These are phyloP conservation scores for Bimastos eiseni DNA, from an alignment of 2,888 invertebrate species.

Conservation along the genomic window DNA sequence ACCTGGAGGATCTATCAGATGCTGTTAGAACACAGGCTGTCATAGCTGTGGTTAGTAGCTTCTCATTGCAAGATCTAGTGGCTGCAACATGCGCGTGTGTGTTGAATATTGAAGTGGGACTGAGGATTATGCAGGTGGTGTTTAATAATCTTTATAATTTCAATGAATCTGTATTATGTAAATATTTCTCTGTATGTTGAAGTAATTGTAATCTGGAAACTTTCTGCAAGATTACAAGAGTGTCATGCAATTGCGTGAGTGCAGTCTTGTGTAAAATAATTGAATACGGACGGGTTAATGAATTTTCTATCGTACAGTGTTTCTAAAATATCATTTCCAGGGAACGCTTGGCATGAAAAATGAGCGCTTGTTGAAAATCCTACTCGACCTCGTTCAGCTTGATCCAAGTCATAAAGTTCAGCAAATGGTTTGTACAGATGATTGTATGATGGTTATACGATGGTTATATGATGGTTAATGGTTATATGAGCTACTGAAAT, in stretches of 20 bases:
- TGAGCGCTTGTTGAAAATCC: background rate
- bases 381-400: slow-evolving; percentile 7
- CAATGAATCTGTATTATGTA: background rate
- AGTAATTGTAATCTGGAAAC: background rate
- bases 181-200: background rate
- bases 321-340: background rate
- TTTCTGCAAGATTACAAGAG: background rate
- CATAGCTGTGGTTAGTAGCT: background rate
- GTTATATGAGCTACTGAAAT: too few species aligned
- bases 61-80: background rate
- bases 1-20: background rate
- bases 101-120: background rate
- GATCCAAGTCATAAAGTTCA: slow-evolving; percentile 22
- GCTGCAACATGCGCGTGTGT: too few species aligned
- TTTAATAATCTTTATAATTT: background rate
- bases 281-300: background rate
- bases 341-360: slow-evolving; percentile 18
- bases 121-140: too few species aligned
- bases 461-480: too few species aligned
- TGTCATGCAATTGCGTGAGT: background rate
- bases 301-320: background rate
- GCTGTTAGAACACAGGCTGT: background rate
- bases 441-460: too few species aligned
- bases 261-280: too few species aligned
- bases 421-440: slow-evolving; percentile 17